These are phyloP conservation scores for Melanotaenia pygmaea DNA, from an alignment of 2,797 vertebrate species.

Conservation along the genomic window DNA sequence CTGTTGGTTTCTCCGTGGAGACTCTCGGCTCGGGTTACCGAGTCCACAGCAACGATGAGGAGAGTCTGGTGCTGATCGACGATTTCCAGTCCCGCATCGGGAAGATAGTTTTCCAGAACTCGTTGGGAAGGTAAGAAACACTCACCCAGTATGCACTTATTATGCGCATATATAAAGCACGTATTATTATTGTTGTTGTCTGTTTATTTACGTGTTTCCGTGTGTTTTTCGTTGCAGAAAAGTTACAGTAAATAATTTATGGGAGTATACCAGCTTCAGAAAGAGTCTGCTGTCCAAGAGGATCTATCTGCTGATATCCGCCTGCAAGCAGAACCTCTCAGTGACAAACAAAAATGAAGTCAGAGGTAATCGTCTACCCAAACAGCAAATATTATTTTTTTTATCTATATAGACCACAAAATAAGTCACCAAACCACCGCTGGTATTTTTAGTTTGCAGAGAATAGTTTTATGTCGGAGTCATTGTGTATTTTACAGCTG, in stretches of 20 bases:
- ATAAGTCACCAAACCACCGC: neutral
- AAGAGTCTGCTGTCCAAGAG: constrained; percentile 70
- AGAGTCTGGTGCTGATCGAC: constrained; percentile 72
- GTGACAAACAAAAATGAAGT: neutral
- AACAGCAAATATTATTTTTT: neutral
- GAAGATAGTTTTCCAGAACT: constrained; percentile 67
- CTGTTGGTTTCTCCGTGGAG: constrained; percentile 65
- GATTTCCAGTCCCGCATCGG: constrained; percentile 47
- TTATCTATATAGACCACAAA: neutral
- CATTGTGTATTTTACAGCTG: neutral
- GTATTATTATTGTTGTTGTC: neutral
- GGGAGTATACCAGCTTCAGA: constrained; percentile 71
- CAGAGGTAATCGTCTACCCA: neutral
- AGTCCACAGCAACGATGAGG: constrained; percentile 56
- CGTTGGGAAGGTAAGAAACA: constrained; percentile 66
- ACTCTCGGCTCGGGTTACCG: constrained; percentile 7
- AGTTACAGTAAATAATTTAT: constrained; percentile 62
- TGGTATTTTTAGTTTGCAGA: neutral
- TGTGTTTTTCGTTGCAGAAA: constrained; percentile 42
- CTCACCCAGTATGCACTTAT: no score
- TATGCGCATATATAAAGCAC: neutral
- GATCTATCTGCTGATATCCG: constrained; percentile 67
- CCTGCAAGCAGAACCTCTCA: constrained; percentile 17
- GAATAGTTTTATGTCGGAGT: neutral
- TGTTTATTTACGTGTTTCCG: neutral